A percentile compares a stretch with the other conserved stretches of the same genome.
Conservation (phyloP, 2,797 vertebrate genomes). For the Onychomys arenicola region DNA sequence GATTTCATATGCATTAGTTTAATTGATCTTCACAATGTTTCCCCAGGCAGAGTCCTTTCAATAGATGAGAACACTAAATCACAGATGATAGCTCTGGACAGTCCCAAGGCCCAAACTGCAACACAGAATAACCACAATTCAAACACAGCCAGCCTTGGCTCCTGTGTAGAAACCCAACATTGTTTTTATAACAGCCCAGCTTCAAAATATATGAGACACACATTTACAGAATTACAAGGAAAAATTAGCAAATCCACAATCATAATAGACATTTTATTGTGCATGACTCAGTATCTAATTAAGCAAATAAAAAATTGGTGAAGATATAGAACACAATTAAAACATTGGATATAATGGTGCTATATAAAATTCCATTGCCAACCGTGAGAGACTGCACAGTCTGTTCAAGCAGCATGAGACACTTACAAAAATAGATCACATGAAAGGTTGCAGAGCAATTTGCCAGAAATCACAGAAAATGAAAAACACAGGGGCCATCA, state of each 20-base stretch:
- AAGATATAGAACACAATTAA: constrained; percentile 80
- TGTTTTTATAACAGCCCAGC: constrained; percentile 30
- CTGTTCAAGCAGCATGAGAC: constrained; percentile 68
- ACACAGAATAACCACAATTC: not conserved
- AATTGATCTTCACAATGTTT: not conserved
- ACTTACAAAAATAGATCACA: constrained; percentile 74
- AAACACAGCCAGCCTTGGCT: not conserved
- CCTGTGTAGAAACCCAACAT: not conserved
- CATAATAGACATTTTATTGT: constrained; percentile 74
- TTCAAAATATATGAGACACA: constrained; percentile 63
- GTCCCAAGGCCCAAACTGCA: not conserved
- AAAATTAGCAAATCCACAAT: constrained; percentile 69
- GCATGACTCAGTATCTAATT: constrained; percentile 74
- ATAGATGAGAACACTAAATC: constrained; percentile 56
- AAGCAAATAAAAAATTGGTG: constrained; percentile 81
- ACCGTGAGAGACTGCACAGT: constrained; percentile 65
- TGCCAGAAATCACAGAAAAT: constrained; percentile 61
- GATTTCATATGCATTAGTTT: not conserved
- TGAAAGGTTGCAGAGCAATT: constrained; percentile 65
- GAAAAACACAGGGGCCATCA: constrained; percentile 18
- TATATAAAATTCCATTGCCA: constrained; percentile 67
- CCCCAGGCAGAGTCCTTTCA: constrained; percentile 22
- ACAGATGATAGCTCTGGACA: not conserved
- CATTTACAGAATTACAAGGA: constrained; percentile 65
- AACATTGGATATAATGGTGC: constrained; percentile 72